Base-by-base conservation (phyloP, 2,888 invertebrate species). In the Aethes cnicana region DNA sequence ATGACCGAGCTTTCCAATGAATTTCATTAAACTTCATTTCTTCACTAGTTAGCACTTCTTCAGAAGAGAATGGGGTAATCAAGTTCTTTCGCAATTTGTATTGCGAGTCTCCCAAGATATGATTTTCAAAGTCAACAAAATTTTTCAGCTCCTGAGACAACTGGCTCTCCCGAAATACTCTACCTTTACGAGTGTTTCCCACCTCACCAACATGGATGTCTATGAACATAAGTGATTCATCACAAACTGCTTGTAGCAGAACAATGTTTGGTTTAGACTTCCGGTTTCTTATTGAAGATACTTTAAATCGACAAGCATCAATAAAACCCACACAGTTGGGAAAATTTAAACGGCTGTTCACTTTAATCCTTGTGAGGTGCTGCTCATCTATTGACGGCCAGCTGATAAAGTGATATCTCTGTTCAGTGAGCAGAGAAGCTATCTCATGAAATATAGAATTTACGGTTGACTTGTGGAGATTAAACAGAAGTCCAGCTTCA, bases 281-380 rank as follows among this genome's bases (percentile, higher is more conserved):
- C 50, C 63, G 79, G 47, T 67, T 77, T 49, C 68, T 69, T 62
- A 75, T 82, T 6, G 78, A 69, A 1, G 81, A 81, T 30, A 87
- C 67, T 73, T 76, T 82, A 3, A 89, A 70, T n/a, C 77, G 62
- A 56, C 83, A 86, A 6, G 78, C 69, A 66, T 87, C 86, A 57
- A 89, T 78, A 43, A 88, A 86, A 4, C 89, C 89, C 17, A 88
- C 79, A 72, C 89, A 88, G 54, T 88, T 89, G 2, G 89, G 89
- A 57, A 87, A 83, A 57, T 81, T 81, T 56, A 76, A 80, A 50
- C 74, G 66, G 48, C 78, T 84, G 53, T 87, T 81, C 5, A 88
- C 82, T 63, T 84, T 86, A 28, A 84, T 68, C 59, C 85, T 82
- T 14, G 86, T 87, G 1, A 86, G 47, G 63, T 88, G 83, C 55